Evolutionary conservation across 2,113 vertebrate genomes (phyloP).

Genomic region (Forbesichthys papilliferus): DNA sequence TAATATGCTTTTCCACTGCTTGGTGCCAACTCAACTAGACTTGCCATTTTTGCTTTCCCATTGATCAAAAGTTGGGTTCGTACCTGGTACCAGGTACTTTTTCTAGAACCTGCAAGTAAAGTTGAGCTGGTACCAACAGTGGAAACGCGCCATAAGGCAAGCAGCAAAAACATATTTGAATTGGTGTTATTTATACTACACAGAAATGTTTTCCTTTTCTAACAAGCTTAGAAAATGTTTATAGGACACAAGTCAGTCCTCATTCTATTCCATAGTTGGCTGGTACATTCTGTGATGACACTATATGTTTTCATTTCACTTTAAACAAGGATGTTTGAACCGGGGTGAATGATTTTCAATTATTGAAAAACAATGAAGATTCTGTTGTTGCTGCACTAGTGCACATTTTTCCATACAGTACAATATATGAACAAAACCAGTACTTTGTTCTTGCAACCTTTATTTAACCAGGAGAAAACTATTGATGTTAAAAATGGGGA

Average conservation of each 20-base stretch:
- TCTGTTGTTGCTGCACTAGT: background rate
- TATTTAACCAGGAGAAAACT: too few relatives aligned
- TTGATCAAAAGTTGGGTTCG: too few relatives aligned
- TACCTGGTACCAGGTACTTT: too few relatives aligned
- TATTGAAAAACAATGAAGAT: conserved; percentile 1
- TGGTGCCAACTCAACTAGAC: too few relatives aligned
- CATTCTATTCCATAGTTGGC: too few relatives aligned
- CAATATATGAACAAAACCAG: conserved; percentile 56
- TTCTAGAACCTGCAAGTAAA: too few relatives aligned
- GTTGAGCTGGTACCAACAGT: too few relatives aligned
- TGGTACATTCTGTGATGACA: too few relatives aligned
- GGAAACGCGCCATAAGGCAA: background rate
- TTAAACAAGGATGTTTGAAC: background rate
- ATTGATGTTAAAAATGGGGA: too few relatives aligned
- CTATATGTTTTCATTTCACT: too few relatives aligned
- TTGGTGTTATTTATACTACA: background rate
- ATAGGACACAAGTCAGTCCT: background rate
- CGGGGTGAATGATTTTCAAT: conserved; percentile 32
- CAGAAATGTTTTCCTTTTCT: background rate
- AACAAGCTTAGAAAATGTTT: conserved; percentile 4
- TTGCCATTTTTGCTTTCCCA: too few relatives aligned
- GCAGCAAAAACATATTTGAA: conserved; percentile 11
- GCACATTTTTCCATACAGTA: conserved; percentile 19
- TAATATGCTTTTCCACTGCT: too few relatives aligned
- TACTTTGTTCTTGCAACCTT: background rate